A percentile compares a stretch with the other conserved stretches of the same genome.
Conservation (phyloP, 2,113 vertebrate species). For the Nerophis lumbriciformis region DNA sequence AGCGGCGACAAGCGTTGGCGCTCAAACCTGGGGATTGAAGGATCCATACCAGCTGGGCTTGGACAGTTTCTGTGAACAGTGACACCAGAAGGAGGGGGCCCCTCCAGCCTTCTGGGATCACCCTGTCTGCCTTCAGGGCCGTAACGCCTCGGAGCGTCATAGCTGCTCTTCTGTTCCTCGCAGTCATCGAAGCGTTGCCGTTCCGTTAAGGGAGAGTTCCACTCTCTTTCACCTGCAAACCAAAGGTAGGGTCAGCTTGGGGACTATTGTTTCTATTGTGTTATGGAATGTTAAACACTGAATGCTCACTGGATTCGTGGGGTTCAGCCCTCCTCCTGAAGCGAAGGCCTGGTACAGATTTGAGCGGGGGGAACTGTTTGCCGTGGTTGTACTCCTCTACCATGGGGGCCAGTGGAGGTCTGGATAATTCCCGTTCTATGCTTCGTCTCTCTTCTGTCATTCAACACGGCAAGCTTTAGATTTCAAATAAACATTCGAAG, state of each 20-base stretch:
- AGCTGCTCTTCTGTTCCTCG: constrained; percentile 74
- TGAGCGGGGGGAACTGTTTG: constrained; percentile 67
- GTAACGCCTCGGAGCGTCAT: constrained; percentile 78
- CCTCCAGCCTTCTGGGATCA: constrained; percentile 52
- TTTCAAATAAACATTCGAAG: no score
- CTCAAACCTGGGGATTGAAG: constrained; percentile 49
- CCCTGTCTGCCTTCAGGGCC: constrained; percentile 42
- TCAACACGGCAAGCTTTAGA: background rate
- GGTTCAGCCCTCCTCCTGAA: constrained; percentile 66
- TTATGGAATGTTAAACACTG: no score
- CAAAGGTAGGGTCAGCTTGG: background rate
- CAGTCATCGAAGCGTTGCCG: constrained; percentile 70
- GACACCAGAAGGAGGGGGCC: constrained; percentile 14
- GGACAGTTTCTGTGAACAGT: constrained; percentile 55
- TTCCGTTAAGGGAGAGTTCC: constrained; percentile 61
- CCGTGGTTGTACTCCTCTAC: constrained; percentile 66
- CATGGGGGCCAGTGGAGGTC: constrained; percentile 37
- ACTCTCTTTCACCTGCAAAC: constrained; percentile 56
- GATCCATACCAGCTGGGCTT: constrained; percentile 73
- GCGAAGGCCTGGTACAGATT: constrained; percentile 50
- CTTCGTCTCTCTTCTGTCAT: constrained; percentile 45
- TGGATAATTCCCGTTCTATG: constrained; percentile 42
- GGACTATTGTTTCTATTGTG: background rate
- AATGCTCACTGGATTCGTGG: constrained; percentile 60
- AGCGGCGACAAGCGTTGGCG: constrained; percentile 50